Evolutionary conservation across 1,140 invertebrate genomes (phyloP).

Genomic region (Drosophila ambigua): DNA sequence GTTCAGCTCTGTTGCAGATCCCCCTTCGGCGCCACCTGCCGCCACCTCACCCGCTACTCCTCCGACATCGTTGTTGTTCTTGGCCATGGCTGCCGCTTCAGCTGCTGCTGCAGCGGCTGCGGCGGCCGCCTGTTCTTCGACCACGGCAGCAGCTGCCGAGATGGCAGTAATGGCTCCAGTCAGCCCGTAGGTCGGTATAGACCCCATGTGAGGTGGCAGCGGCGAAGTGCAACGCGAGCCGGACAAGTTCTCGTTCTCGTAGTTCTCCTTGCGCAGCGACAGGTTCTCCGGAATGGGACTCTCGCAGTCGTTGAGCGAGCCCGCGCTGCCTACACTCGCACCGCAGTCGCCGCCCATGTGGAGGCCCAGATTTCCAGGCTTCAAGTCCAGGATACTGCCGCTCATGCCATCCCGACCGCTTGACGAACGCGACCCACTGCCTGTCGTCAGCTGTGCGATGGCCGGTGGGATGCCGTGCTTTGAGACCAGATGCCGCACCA

Average conservation of each 20-base stretch:
- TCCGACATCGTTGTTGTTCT: constrained; percentile 39
- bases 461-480: constrained; percentile 83
- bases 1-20: constrained; percentile 40
- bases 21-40: constrained; percentile 22
- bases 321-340: constrained; percentile 70
- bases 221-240: constrained; percentile 61
- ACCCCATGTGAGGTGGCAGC: constrained; percentile 63
- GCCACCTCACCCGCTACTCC: not conserved
- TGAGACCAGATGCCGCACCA: constrained; percentile 86
- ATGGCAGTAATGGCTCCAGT: constrained; percentile 82
- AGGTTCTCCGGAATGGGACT: constrained; percentile 78
- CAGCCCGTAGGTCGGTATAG: constrained; percentile 72
- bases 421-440: constrained; percentile 59
- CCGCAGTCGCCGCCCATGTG: constrained; percentile 47
- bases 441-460: constrained; percentile 76
- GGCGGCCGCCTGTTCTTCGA: constrained; percentile 69
- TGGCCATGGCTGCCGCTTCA: constrained; percentile 27
- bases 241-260: constrained; percentile 60
- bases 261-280: constrained; percentile 74
- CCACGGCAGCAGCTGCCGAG: constrained; percentile 72
- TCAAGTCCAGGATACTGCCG: constrained; percentile 30
- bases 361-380: constrained; percentile 9
- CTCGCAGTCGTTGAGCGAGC: constrained; percentile 70
- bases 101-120: constrained; percentile 57
- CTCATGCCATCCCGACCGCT: constrained; percentile 8